These are phyloP conservation scores for Jaculus jaculus DNA, from an alignment of 2,113 vertebrate genomes.

Conservation along the genomic window DNA sequence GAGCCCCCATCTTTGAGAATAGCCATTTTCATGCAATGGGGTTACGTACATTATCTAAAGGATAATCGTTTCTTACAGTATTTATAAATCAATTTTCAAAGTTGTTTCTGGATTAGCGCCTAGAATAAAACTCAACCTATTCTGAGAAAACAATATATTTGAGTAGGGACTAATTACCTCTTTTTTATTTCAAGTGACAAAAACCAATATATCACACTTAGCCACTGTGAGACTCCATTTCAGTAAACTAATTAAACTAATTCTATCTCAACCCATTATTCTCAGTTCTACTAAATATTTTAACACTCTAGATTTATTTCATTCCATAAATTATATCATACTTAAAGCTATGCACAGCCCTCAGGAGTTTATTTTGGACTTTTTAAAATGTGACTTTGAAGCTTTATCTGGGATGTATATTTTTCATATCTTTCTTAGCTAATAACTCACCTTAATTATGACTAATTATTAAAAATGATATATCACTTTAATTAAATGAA, in stretches of 20 bases:
- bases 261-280: slow-evolving; percentile 88
- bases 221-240: slow-evolving; percentile 84
- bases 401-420: slow-evolving; percentile 79
- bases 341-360: slow-evolving; percentile 82
- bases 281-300: slow-evolving; percentile 88
- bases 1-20: not conserved
- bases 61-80: not conserved
- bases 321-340: slow-evolving; percentile 88
- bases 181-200: slow-evolving; percentile 89
- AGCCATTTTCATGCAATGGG: not conserved
- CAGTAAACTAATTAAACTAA: slow-evolving; percentile 91
- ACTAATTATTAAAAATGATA: slow-evolving; percentile 85
- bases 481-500: slow-evolving; percentile 85
- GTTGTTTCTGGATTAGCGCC: slow-evolving; percentile 69
- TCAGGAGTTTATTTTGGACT: slow-evolving; percentile 80
- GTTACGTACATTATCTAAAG: not conserved
- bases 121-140: slow-evolving; percentile 83
- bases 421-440: slow-evolving; percentile 78
- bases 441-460: slow-evolving; percentile 86
- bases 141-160: slow-evolving; percentile 86
- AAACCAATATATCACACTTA: slow-evolving; percentile 89
- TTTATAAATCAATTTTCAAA: slow-evolving; percentile 54
- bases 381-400: slow-evolving; percentile 80
- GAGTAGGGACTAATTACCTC: slow-evolving; percentile 86
- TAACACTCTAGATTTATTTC: slow-evolving; percentile 87